phyloP scores from a whole-genome alignment of 2,888 invertebrate genomes.

The Eucriotettix oculatus region DNA sequence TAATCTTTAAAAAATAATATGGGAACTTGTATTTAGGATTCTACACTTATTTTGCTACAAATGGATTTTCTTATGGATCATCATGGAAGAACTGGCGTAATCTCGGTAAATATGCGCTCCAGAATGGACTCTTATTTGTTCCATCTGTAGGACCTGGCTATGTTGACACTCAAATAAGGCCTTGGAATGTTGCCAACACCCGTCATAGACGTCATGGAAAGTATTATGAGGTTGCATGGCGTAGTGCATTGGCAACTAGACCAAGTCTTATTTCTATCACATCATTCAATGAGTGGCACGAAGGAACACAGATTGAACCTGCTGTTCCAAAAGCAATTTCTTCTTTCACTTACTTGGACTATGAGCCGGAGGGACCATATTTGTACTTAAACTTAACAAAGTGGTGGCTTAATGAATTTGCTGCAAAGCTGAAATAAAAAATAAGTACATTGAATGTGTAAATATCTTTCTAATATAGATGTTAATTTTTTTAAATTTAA shows the following conservation, averaged over 20 bases:
- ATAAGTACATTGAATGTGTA: no score
- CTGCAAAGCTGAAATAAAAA: conserved; percentile 5
- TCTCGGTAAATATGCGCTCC: conserved; percentile 31
- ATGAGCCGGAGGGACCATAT: conserved; percentile 38
- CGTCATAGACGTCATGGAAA: conserved; percentile 35
- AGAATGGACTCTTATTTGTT: conserved; percentile 41
- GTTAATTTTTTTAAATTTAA: no score
- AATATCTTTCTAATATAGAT: no score
- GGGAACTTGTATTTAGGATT: conserved; percentile 25
- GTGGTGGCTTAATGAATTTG: conserved; percentile 38
- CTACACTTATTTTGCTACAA: conserved; percentile 47
- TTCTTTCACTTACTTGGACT: conserved; percentile 35
- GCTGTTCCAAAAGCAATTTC: conserved; percentile 29
- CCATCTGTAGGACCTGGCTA: conserved; percentile 57
- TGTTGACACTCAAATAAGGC: conserved; percentile 42
- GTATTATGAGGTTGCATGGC: conserved; percentile 47
- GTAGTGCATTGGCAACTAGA: conserved; percentile 36
- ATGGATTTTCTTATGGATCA: conserved; percentile 46
- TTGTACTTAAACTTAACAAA: conserved; percentile 47
- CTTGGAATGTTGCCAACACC: conserved; percentile 38
- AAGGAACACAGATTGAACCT: conserved; percentile 58
- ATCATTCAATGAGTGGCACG: conserved; percentile 60
- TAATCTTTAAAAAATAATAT: no score
- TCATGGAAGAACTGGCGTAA: conserved; percentile 38
- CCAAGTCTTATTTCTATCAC: conserved; percentile 44